Conservation (phyloP, 2,113 vertebrate genomes). For the Myodes glareolus region DNA sequence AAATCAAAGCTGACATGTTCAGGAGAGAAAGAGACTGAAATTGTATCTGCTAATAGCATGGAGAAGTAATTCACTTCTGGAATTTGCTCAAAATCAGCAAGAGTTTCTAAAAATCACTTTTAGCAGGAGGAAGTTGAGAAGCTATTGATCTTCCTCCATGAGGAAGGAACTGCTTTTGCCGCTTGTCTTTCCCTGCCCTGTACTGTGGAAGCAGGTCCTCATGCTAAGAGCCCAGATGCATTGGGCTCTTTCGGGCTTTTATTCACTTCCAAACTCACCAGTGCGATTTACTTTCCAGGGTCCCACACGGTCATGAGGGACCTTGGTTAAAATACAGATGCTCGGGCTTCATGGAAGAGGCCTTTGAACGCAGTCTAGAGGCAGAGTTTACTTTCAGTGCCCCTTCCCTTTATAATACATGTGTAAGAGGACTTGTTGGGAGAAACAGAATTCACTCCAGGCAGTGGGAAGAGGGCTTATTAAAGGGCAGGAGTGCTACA, state of each 20-base stretch:
- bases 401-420: not conserved
- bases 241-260: not conserved
- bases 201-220: not conserved
- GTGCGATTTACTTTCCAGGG: not conserved
- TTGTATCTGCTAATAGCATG: not conserved
- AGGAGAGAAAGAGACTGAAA: not conserved
- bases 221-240: not conserved
- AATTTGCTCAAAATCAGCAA: not conserved
- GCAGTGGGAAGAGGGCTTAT: not conserved
- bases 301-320: not conserved
- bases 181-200: not conserved
- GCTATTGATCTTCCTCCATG: not conserved
- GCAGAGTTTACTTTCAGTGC: not conserved
- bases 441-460: not conserved
- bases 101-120: slow-evolving; percentile 29
- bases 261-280: not conserved
- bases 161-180: not conserved
- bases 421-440: not conserved
- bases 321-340: not conserved
- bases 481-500: slow-evolving; percentile 7
- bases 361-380: not conserved
- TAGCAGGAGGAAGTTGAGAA: not conserved
- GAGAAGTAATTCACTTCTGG: slow-evolving; percentile 40
- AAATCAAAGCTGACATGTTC: slow-evolving; percentile 2
- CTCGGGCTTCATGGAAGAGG: not conserved